These are phyloP conservation scores for Mesitornis unicolor DNA, from an alignment of 2,113 vertebrate genomes.

Conservation along the genomic window DNA sequence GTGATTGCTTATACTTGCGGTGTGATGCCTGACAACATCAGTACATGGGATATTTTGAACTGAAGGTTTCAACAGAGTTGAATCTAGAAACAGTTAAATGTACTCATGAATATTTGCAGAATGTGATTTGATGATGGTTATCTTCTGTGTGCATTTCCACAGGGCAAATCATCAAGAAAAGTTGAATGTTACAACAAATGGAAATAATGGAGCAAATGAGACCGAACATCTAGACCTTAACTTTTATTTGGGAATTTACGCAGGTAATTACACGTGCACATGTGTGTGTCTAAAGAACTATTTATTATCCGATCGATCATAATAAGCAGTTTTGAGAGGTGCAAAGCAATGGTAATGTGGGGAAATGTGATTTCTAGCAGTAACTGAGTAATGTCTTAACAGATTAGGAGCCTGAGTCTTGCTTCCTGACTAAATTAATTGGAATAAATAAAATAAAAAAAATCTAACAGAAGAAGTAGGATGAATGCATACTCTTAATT, in stretches of 20 bases:
- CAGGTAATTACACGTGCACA: conserved; percentile 75
- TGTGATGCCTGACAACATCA: neutral
- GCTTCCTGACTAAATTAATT: conserved; percentile 53
- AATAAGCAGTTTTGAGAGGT: neutral
- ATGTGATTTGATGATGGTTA: neutral
- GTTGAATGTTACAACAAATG: conserved; percentile 62
- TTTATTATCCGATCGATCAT: neutral
- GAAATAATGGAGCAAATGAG: conserved; percentile 19
- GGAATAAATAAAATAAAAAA: conserved; percentile 42
- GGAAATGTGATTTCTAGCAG: neutral
- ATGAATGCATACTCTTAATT: conserved; percentile 54
- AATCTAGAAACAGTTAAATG: neutral
- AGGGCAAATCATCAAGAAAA: conserved; percentile 72
- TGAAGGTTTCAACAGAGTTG: neutral
- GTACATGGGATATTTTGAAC: neutral
- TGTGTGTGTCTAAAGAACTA: neutral
- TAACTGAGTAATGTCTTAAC: conserved; percentile 30
- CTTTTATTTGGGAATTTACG: conserved; percentile 88
- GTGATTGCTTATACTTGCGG: neutral
- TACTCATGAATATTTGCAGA: neutral
- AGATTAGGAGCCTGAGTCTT: conserved; percentile 20
- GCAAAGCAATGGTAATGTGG: neutral
- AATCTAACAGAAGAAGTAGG: conserved; percentile 17
- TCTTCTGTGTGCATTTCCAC: conserved; percentile 39
- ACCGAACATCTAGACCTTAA: conserved; percentile 77